A percentile compares a stretch with the other conserved stretches of the same genome.
These are phyloP conservation scores for Mirounga angustirostris DNA, from an alignment of 2,113 vertebrate species.

Conservation along the genomic window DNA sequence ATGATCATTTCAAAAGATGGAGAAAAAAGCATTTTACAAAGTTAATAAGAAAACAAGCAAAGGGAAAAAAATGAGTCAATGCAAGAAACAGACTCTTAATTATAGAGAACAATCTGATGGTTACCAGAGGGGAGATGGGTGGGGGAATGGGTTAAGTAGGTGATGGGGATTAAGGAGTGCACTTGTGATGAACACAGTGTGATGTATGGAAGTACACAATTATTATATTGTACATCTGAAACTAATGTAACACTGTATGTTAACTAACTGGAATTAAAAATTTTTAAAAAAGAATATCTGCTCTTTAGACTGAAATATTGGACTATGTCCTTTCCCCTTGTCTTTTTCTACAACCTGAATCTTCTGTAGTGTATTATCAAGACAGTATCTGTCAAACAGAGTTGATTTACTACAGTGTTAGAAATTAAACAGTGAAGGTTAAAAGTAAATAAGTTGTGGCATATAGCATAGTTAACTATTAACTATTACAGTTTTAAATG, in stretches of 20 bases:
- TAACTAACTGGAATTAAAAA: neutral
- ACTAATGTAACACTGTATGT: neutral
- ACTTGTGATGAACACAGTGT: too few relatives aligned
- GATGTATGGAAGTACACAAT: neutral
- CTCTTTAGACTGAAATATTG: slow-evolving; percentile 33
- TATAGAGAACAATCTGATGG: too few relatives aligned
- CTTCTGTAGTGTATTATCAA: neutral
- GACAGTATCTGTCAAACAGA: neutral
- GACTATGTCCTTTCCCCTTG: neutral
- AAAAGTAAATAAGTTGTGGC: neutral
- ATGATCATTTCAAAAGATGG: neutral
- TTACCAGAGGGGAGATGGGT: too few relatives aligned
- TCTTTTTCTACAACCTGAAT: neutral
- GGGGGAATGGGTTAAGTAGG: neutral
- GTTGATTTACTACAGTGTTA: slow-evolving; percentile 1
- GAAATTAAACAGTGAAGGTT: slow-evolving; percentile 26
- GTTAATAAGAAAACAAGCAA: neutral
- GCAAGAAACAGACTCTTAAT: too few relatives aligned
- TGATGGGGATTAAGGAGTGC: neutral
- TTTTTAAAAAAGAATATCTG: neutral
- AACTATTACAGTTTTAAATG: slow-evolving; percentile 13
- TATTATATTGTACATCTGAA: neutral
- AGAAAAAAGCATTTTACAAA: neutral
- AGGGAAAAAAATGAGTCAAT: too few relatives aligned
- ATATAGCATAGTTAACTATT: neutral